phyloP scores from a whole-genome alignment of 2,797 vertebrate genomes.

The Helostoma temminkii region DNA sequence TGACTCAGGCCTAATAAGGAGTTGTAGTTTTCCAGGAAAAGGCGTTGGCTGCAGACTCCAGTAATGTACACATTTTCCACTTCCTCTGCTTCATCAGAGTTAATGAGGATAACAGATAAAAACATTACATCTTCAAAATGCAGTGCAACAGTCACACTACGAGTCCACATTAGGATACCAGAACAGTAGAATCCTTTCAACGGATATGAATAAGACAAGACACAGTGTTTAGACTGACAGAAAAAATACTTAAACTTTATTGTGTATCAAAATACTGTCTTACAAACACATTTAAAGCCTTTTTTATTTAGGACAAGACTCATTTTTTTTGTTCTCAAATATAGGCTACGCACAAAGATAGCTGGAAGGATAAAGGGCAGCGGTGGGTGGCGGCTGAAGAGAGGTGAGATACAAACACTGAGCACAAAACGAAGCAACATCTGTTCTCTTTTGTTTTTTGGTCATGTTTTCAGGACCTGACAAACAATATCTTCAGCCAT shows the following conservation, averaged over 20 bases:
- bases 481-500: constrained; percentile 26
- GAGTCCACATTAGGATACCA: too few relatives aligned
- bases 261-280: constrained; percentile 89
- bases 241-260: constrained; percentile 88
- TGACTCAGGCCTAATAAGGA: constrained; percentile 31
- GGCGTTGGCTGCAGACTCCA: constrained; percentile 53
- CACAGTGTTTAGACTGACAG: constrained; percentile 62
- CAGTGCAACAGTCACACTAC: too few relatives aligned
- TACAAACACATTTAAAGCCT: constrained; percentile 81
- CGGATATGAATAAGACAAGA: constrained; percentile 8
- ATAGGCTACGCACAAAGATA: constrained; percentile 75
- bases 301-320: constrained; percentile 70
- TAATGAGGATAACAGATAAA: background rate
- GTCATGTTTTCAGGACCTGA: constrained; percentile 48
- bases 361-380: constrained; percentile 41
- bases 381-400: constrained; percentile 29
- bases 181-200: too few relatives aligned
- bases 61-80: constrained; percentile 42
- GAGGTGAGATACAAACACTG: constrained; percentile 60
- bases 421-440: constrained; percentile 60
- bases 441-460: constrained; percentile 58
- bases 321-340: constrained; percentile 71
- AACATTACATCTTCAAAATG: background rate
- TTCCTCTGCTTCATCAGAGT: background rate
- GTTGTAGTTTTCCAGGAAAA: constrained; percentile 42